These are phyloP conservation scores for Dendrolimus kikuchii DNA, from an alignment of 1,140 invertebrate genomes.

Conservation along the genomic window DNA sequence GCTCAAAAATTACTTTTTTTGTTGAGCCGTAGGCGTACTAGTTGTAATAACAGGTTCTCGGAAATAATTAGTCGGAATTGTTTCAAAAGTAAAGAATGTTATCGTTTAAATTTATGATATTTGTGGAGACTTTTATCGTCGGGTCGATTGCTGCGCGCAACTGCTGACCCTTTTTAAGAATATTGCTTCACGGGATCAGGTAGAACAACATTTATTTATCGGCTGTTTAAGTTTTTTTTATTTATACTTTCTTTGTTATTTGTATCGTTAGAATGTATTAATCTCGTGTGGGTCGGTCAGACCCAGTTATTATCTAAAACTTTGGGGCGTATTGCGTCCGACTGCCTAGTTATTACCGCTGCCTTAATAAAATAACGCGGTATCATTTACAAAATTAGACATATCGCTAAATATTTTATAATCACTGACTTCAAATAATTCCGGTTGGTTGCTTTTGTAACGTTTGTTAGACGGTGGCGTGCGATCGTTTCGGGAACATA, in stretches of 20 bases:
- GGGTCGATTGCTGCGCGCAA: slow-evolving; percentile 39
- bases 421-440: slow-evolving; percentile 45
- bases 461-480: slow-evolving; percentile 35
- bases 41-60: slow-evolving; percentile 51
- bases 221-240: slow-evolving; percentile 64
- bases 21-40: slow-evolving; percentile 25
- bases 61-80: slow-evolving; percentile 58
- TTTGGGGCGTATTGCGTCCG: slow-evolving; percentile 61
- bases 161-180: slow-evolving; percentile 28
- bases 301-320: slow-evolving; percentile 64
- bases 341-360: slow-evolving; percentile 63
- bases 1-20: background rate
- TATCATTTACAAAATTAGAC: slow-evolving; percentile 66
- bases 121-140: slow-evolving; percentile 60
- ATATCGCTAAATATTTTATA: slow-evolving; percentile 71
- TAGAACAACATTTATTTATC: slow-evolving; percentile 65
- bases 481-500: slow-evolving; percentile 22
- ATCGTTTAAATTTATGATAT: slow-evolving; percentile 67
- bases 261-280: slow-evolving; percentile 63
- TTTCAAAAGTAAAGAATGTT: slow-evolving; percentile 57
- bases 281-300: slow-evolving; percentile 53
- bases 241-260: slow-evolving; percentile 57
- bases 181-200: slow-evolving; percentile 42
- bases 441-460: slow-evolving; percentile 39
- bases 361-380: slow-evolving; percentile 63